Evolutionary conservation across 2,888 invertebrate species (phyloP), one percentile per base, ranked within the genome.

Genomic region (Balanococcus diminutus): DNA sequence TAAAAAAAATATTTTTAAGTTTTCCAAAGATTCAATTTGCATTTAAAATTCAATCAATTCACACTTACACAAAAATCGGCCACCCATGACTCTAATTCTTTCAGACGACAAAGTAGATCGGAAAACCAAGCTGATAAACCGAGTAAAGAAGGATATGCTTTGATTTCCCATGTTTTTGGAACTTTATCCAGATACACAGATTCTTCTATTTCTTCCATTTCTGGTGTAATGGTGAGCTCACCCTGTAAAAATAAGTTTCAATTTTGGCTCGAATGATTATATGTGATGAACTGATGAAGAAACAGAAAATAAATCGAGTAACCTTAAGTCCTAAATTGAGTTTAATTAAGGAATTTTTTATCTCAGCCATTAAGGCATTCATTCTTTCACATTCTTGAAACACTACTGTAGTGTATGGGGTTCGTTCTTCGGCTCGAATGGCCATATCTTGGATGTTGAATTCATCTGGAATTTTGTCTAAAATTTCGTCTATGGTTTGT

Each of bases 341-440:
- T 90, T 98, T 98, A 88, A 93, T 93, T 6, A 98, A 91, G 0
- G 97, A 96, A 39, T 96, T 91, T 85, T 93, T 92, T 87, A 98
- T 93, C 90, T 97, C 96, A 1, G 92, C 91, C 89, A 96, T 96
- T 8, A 98, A 92, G 51, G 92, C 92, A 90, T 98, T 98, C 97
- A 98, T 98, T 67, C 98, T 92, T 90, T 98, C 98, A 90, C 97
- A 97, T 90, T 98, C 98, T 90, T 98, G 96, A 88, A 96, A 93
- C 0, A 96, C 96, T 0, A 98, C 98, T 84, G 98, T 96, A 0
- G 96, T 95, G 89, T 93, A 98, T 0, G 98, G 98, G 2, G 96
- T 96, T 87, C 95, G 92, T 89, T 98, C 97, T 90, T 98, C 97
- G 3, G 94, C 94, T 90, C 96, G 95, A 0, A 93, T 93, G 93